Percentiles rank a stretch among this genome's conserved stretches.
These are phyloP conservation scores for Conops quadrifasciatus DNA, from an alignment of 2,888 invertebrate genomes.

Conservation along the genomic window DNA sequence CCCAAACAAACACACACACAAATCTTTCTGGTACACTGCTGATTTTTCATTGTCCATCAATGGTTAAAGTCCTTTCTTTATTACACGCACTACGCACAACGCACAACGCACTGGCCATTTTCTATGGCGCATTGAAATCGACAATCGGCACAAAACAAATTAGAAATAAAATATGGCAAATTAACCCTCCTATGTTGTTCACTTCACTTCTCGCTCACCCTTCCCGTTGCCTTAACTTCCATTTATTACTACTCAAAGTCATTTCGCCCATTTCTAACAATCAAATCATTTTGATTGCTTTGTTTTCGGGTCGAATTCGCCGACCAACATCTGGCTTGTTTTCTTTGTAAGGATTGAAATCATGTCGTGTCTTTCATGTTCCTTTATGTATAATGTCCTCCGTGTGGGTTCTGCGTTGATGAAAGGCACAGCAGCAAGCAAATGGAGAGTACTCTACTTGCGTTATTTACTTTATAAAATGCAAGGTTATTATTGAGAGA, in stretches of 20 bases:
- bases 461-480: too few relatives aligned
- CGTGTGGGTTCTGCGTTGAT: too few relatives aligned
- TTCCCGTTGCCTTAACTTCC: too few relatives aligned
- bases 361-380: too few relatives aligned
- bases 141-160: slow-evolving; percentile 17
- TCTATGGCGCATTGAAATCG: background rate
- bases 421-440: too few relatives aligned
- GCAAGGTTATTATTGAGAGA: too few relatives aligned
- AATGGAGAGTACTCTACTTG: too few relatives aligned
- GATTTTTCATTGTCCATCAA: background rate
- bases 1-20: too few relatives aligned
- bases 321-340: slow-evolving; percentile 13
- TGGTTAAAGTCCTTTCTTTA: background rate
- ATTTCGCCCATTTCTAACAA: too few relatives aligned
- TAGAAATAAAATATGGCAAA: background rate
- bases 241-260: too few relatives aligned
- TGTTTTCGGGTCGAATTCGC: background rate
- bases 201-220: too few relatives aligned
- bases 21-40: background rate
- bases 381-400: too few relatives aligned
- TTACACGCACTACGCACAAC: background rate
- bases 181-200: background rate
- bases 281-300: background rate
- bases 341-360: background rate
- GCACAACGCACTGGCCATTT: background rate